phyloP scores from a whole-genome alignment of 1,140 invertebrate genomes.

The Heliconius melpomene region DNA sequence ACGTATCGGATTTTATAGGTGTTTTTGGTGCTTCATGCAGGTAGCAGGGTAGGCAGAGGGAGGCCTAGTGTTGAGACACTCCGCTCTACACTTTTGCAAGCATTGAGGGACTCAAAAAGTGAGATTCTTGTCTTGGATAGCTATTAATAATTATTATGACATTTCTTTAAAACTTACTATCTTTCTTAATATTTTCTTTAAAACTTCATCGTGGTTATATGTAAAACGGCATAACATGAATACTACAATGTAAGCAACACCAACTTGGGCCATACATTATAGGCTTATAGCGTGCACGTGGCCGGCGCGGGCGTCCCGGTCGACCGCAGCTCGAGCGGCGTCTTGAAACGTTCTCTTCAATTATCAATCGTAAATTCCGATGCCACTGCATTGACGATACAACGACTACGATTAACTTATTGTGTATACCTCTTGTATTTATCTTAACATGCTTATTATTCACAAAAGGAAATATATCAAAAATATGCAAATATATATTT shows the following conservation, averaged over 20 bases:
- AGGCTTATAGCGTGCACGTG: constrained; percentile 60
- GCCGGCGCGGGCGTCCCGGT: constrained; percentile 39
- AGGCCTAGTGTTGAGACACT: too few relatives aligned
- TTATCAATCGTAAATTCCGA: constrained; percentile 77
- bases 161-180: background rate
- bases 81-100: too few relatives aligned
- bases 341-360: constrained; percentile 69
- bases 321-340: constrained; percentile 51
- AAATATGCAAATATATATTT: background rate
- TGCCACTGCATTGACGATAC: constrained; percentile 63
- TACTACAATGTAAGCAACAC: background rate
- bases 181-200: background rate
- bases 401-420: constrained; percentile 45
- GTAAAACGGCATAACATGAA: background rate
- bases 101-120: too few relatives aligned
- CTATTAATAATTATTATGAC: too few relatives aligned
- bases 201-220: background rate
- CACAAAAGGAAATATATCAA: constrained; percentile 30
- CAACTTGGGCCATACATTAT: constrained; percentile 39
- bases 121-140: too few relatives aligned
- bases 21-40: too few relatives aligned
- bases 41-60: too few relatives aligned
- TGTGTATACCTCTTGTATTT: constrained; percentile 44
- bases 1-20: too few relatives aligned
- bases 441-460: constrained; percentile 48